Evolutionary conservation across 2,888 invertebrate species (phyloP).

Genomic region (Troides aeacus): DNA sequence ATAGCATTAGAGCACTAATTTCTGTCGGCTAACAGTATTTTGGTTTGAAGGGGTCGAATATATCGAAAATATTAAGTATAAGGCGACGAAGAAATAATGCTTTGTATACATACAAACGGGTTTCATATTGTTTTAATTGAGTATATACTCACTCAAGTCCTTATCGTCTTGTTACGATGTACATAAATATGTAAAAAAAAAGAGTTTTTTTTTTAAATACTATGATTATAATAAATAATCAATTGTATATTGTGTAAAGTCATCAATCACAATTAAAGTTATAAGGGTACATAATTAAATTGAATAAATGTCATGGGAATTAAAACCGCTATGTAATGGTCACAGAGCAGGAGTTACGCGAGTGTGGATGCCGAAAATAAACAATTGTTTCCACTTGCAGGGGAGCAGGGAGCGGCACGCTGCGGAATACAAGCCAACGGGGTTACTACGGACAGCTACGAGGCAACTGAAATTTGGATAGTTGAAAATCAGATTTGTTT

Average conservation of each 20-base stretch:
- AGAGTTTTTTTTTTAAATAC: background rate
- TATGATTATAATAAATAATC: background rate
- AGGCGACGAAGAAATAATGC: too few species aligned
- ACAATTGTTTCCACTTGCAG: constrained; percentile 72
- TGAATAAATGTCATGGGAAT: constrained; percentile 24
- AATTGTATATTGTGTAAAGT: constrained; percentile 3
- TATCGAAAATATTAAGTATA: too few species aligned
- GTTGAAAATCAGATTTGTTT: background rate
- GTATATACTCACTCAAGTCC: too few species aligned
- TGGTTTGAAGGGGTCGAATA: too few species aligned
- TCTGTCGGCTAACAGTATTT: too few species aligned
- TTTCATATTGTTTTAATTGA: too few species aligned
- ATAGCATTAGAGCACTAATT: too few species aligned
- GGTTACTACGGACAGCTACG: constrained; percentile 38
- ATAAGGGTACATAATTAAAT: constrained; percentile 28
- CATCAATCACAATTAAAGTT: constrained; percentile 18
- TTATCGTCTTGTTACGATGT: background rate
- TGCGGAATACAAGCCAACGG: constrained; percentile 57
- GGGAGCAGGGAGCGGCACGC: constrained; percentile 51
- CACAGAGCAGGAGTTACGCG: constrained; percentile 51
- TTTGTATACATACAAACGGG: too few species aligned
- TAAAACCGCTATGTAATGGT: constrained; percentile 37
- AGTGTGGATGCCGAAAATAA: constrained; percentile 73
- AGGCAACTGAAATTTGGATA: constrained; percentile 39
- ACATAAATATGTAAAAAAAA: background rate